Percentiles rank a stretch among this genome's conserved stretches.
Evolutionary conservation across 2,888 invertebrate species (phyloP).

Genomic region (Tholera decimalis): DNA sequence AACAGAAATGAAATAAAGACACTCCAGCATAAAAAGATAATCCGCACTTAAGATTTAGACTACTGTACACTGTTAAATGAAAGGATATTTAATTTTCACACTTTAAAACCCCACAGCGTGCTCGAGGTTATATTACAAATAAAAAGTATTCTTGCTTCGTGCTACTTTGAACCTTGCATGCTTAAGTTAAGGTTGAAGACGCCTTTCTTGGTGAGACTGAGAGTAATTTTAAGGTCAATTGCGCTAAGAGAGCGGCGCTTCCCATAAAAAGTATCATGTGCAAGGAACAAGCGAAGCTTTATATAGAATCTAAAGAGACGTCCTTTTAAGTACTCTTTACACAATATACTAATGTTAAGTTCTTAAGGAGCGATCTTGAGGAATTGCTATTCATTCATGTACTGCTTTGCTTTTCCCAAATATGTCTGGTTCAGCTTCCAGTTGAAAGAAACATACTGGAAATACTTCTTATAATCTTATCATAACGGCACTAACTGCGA

Average conservation of each 20-base stretch:
- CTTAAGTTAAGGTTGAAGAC: conserved; percentile 32
- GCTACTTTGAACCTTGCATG: conserved; percentile 29
- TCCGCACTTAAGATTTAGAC: conserved; percentile 1
- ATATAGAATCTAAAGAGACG: conserved; percentile 18
- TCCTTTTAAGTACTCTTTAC: conserved; percentile 17
- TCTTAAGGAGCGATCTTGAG: conserved; percentile 11
- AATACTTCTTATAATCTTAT: no score
- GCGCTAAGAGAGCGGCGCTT: conserved; percentile 23
- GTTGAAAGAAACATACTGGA: no score
- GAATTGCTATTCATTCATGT: background rate
- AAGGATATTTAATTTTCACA: conserved; percentile 33
- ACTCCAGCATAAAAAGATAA: background rate
- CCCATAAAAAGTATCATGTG: conserved; percentile 47
- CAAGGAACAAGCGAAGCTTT: conserved; percentile 24
- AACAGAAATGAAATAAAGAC: background rate
- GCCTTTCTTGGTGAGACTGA: background rate
- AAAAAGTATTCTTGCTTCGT: conserved; percentile 7
- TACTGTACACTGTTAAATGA: background rate
- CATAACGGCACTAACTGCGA: no score
- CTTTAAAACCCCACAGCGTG: conserved; percentile 9
- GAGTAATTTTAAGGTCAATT: conserved; percentile 40
- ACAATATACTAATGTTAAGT: background rate
- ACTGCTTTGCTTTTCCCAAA: no score
- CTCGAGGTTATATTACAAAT: conserved; percentile 9
- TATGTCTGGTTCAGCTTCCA: no score